Evolutionary conservation across 2,888 invertebrate genomes (phyloP), one percentile per base, ranked within the genome.

Genomic region (Xiphydria camelus): DNA sequence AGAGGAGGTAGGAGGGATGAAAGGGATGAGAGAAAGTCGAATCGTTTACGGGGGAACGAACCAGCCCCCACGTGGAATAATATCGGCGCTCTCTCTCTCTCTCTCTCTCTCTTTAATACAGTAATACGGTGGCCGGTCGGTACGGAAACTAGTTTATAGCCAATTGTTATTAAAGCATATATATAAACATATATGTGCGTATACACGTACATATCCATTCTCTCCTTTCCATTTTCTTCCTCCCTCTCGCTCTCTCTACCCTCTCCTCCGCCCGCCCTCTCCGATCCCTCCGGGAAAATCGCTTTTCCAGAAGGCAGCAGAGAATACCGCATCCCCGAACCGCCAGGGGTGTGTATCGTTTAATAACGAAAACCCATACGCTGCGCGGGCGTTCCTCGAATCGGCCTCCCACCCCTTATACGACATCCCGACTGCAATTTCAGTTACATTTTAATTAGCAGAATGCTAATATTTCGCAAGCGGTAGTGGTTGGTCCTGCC

Each of bases 391-490:
- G 12, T 14, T 26, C 5, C 26, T 26, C 26, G 26, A 6, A 26
- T n/a, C 26, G 12, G 14, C 26, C 26, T 26, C 26, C 4, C 42
- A 49, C 49, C 53, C 49, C 46, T n/a, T n/a, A n/a, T 46, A 45
- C 45, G 49, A 45, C 50, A 50, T 51, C 51, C 52, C 53, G 49
- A 49, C 53, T 49, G 62, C 62, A 63, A 68, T 66, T 73, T 63
- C 65, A 62, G 67, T 61, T 67, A 66, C 66, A 62, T 68, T 73
- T 70, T 70, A 73, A 73, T 71, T 70, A 73, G 68, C 59, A 51
- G 64, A 61, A 66, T 66, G 61, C 64, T 70, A 70, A 71, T 69
- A 66, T 62, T 60, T 62, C 56, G 56, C 62, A 56, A 61, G 56
- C 43, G 60, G 57, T 49, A 58, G 55, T 55, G 56, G 50, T 55